Conservation (phyloP, 92 coral and sea anemone genomes). For the Umimayanthus kanabou region DNA sequence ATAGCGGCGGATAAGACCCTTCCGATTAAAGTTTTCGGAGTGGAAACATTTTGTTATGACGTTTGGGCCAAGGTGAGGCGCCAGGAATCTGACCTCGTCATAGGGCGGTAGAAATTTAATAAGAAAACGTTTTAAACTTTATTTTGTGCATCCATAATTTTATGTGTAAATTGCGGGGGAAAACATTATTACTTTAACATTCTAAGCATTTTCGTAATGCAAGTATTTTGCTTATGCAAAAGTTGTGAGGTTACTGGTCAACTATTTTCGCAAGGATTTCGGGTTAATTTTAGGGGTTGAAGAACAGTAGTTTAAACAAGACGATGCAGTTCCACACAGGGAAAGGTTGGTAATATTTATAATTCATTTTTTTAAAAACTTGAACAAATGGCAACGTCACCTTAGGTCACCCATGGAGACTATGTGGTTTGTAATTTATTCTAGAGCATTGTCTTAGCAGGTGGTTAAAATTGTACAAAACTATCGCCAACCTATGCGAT, state of each 20-base stretch:
- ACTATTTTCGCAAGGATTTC: neutral
- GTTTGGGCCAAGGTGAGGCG: conserved; percentile 21
- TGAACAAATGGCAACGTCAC: neutral
- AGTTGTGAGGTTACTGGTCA: neutral
- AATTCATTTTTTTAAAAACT: neutral
- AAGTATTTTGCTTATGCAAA: conserved; percentile 15
- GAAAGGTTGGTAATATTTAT: neutral
- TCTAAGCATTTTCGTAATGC: neutral
- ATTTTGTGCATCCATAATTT: conserved; percentile 4
- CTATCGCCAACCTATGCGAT: neutral
- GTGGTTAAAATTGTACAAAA: neutral
- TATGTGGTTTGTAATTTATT: neutral
- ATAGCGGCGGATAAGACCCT: neutral
- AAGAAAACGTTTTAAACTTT: neutral
- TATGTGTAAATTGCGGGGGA: neutral
- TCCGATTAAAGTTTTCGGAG: neutral
- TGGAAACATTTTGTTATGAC: neutral
- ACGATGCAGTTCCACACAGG: neutral
- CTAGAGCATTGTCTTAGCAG: neutral
- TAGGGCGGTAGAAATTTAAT: neutral
- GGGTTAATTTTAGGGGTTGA: neutral
- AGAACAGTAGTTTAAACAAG: neutral
- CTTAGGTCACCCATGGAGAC: neutral
- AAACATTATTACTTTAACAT: conserved; percentile 8
- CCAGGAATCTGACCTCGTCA: neutral